phyloP scores from a whole-genome alignment of 2,888 invertebrate genomes.

The Aleiodes testaceus region DNA sequence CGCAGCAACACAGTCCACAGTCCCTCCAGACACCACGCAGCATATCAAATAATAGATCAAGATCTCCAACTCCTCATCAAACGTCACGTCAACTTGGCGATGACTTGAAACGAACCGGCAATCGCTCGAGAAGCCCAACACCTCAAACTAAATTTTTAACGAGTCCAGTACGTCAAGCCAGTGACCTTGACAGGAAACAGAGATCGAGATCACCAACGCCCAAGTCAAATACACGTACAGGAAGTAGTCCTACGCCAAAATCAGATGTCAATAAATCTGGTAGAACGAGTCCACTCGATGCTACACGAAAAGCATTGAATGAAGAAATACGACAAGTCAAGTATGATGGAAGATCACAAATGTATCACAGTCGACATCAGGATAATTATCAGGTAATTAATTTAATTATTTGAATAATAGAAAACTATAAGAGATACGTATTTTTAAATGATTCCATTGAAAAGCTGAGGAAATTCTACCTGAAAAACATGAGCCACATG shows the following conservation, averaged over 20 bases:
- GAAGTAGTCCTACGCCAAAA: constrained; percentile 60
- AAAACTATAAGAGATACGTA: too few relatives aligned
- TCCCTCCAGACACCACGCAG: constrained; percentile 71
- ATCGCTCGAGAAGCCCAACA: constrained; percentile 75
- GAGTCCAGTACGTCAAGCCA: constrained; percentile 62
- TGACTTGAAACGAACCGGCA: constrained; percentile 58
- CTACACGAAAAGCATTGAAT: constrained; percentile 54
- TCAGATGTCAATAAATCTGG: constrained; percentile 48
- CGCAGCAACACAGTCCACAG: constrained; percentile 57
- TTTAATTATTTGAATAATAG: background rate
- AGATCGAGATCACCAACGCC: constrained; percentile 72
- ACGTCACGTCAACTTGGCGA: constrained; percentile 54
- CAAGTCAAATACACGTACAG: constrained; percentile 68
- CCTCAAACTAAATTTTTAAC: constrained; percentile 74
- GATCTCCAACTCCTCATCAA: constrained; percentile 74
- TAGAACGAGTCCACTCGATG: constrained; percentile 48
- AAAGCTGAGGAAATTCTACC: too few relatives aligned
- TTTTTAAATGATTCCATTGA: too few relatives aligned
- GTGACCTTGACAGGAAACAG: constrained; percentile 58
- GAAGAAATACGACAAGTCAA: constrained; percentile 58
- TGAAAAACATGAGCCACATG: too few relatives aligned
- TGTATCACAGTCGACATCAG: constrained; percentile 58
- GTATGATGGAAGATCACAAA: constrained; percentile 58
- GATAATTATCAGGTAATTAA: constrained; percentile 62
- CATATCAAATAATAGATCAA: constrained; percentile 71